Evolutionary conservation across 1,140 invertebrate species (phyloP), one percentile per base, ranked within the genome.

Genomic region (Globodera rostochiensis): DNA sequence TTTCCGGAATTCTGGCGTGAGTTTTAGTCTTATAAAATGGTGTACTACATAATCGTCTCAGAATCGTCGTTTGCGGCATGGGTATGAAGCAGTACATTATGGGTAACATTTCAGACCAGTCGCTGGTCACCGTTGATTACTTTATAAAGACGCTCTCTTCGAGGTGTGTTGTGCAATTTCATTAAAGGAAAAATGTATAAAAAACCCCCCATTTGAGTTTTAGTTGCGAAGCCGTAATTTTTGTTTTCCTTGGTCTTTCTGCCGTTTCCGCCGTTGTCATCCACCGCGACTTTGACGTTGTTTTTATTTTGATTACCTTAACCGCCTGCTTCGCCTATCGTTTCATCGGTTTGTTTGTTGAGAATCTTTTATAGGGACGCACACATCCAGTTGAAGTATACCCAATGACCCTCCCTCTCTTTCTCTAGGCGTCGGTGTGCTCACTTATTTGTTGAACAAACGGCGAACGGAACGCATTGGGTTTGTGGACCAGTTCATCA

Each of bases 71-170:
- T 88, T 99, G 97, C 91, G 97, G 97, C 69, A 96, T 99, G 81
- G 95, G 96, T 1, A 98, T 98, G 95, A 98, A 98, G 90, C 98
- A 98, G 89, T 99, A 98, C 91, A 95, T 98, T n/a, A 95, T 97
- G 91, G 94, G 94, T 15, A 99, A 98, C 91, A 96, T 98, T 86
- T 96, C 96, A 13, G 94, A 95, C 91, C 98, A 98, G 90, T 98
- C 96, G 0, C 95, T 97, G 87, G 97, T 96, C 4, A 98, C 96
- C 5, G 94, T 98, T 73, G 98, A 98, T 90, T 98, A 98, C 90
- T 95, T 96, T 69, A 95, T 98, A 70, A 89, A 89, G 74, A 88
- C 86, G 13, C 70, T 88, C 4, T 88, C 84, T 36, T 88, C 85
- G 21, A 84, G 79, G 85, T 88, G 36, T 9, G 57, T 13, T 21